A percentile compares a stretch with the other conserved stretches of the same genome.
Evolutionary conservation across 2,888 invertebrate genomes (phyloP).

Genomic region (Gandaritis pyraliata): DNA sequence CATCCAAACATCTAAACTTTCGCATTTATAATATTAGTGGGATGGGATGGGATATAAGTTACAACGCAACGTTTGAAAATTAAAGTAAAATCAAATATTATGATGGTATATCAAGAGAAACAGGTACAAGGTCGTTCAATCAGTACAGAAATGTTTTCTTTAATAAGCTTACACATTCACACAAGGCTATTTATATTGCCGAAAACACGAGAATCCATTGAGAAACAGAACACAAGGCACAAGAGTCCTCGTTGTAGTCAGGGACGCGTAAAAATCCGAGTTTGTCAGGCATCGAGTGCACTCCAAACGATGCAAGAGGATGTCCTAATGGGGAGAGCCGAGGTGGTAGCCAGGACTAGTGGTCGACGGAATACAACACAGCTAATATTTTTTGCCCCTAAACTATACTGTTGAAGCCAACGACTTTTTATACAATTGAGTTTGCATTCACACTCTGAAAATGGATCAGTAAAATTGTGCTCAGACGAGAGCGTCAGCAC

Average conservation of each 20-base stretch:
- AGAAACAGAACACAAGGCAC: conserved; percentile 19
- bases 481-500: no score
- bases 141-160: conserved; percentile 10
- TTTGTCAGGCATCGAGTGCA: conserved; percentile 66
- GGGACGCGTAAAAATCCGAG: conserved; percentile 67
- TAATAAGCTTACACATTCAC: conserved; percentile 35
- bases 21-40: no score
- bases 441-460: no score
- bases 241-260: conserved; percentile 56
- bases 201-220: conserved; percentile 23
- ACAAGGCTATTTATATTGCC: conserved; percentile 38
- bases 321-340: conserved; percentile 63
- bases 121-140: conserved; percentile 14
- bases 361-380: conserved; percentile 5
- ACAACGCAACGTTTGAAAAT: neutral
- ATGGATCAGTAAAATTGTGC: no score
- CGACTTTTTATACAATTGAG: no score
- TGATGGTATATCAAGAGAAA: neutral
- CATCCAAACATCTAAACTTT: no score
- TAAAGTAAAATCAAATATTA: neutral
- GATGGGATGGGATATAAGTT: no score
- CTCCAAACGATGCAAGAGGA: conserved; percentile 60
- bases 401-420: no score
- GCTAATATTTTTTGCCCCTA: neutral
- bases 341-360: conserved; percentile 44